phyloP scores from a whole-genome alignment of 2,888 invertebrate species.

The Diarsia brunnea region DNA sequence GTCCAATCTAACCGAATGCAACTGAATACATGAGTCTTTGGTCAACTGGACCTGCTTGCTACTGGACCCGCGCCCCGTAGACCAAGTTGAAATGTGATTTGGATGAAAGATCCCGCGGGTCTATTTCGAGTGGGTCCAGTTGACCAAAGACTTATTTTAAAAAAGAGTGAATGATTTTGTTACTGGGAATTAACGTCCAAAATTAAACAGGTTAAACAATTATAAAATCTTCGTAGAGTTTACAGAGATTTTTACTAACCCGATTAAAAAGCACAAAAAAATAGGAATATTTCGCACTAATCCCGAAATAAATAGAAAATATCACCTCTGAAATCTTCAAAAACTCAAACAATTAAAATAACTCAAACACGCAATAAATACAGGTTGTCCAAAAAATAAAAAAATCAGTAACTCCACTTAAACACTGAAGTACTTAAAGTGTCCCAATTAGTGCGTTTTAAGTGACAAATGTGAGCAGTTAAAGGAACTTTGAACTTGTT shows the following conservation, averaged over 20 bases:
- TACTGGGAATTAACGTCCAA: background rate
- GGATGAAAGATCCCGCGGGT: too few species aligned
- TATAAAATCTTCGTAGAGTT: background rate
- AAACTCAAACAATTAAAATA: conserved; percentile 55
- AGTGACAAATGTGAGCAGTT: conserved; percentile 78
- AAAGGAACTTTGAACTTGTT: conserved; percentile 79
- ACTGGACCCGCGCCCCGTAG: too few species aligned
- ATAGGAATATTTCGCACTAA: background rate
- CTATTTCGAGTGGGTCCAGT: too few species aligned
- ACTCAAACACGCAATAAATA: conserved; percentile 53
- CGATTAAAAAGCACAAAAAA: rapidly evolving
- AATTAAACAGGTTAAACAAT: background rate
- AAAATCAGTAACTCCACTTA: conserved; percentile 63
- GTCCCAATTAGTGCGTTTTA: conserved; percentile 76
- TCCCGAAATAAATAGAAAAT: background rate
- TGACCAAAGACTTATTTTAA: too few species aligned
- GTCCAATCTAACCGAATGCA: background rate
- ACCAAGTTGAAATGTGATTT: too few species aligned
- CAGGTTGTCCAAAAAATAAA: conserved; percentile 56
- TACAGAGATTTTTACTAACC: background rate
- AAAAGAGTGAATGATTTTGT: too few species aligned
- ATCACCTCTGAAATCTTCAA: background rate
- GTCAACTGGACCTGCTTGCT: too few species aligned
- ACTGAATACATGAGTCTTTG: too few species aligned
- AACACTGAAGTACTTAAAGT: conserved; percentile 68